Base-by-base conservation (phyloP, 2,888 invertebrate genomes). In the Marasmarcha lunaedactyla region DNA sequence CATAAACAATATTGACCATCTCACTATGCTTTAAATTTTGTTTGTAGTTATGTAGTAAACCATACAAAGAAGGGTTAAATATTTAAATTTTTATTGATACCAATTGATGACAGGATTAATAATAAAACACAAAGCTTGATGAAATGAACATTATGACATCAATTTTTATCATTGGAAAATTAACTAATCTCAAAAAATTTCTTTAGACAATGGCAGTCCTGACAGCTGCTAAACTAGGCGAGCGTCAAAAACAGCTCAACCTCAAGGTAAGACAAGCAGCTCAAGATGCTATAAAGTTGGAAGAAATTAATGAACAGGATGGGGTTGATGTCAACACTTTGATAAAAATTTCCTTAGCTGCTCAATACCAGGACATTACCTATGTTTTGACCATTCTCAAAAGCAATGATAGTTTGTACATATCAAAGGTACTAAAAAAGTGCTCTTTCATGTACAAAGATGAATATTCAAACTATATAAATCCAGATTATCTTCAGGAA, bases 331-430 rank as follows among this genome's bases (percentile, higher is more conserved):
- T 64, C 2, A 72, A 74, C 35, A 65, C 49, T 26, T 40, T 77
- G 1, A 74, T 59, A 42, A 67, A 70, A 51, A 76, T 77, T 26
- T 70, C 70, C 48, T 43, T 77, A 3, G 76, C 76, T 1, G 60
- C 68, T 7, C 63, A 62, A 45, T 59, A 58, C 13, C 56, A 49
- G 42, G 60, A 72, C 40, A 40, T 63, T 5, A 59, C 66, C 27
- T 72, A 65, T 38, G 58, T 77, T 7, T 14, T 69, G 20, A 60
- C 71, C 26, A 49, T 55, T 2, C 43, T 77, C 0, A 74, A 66
- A 46, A 58, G 54, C 20, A 71, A 70, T 1, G 72, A 76, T 33
- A 55, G 51, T 34, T 50, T 76, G 5, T 58, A 60, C 35, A 57
- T 71, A 37, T 58, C 68, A 1, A 57, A 63, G 50, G 71, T 60